Conservation (phyloP, 2,888 invertebrate species). For the Caenorhabditis sp. region DNA sequence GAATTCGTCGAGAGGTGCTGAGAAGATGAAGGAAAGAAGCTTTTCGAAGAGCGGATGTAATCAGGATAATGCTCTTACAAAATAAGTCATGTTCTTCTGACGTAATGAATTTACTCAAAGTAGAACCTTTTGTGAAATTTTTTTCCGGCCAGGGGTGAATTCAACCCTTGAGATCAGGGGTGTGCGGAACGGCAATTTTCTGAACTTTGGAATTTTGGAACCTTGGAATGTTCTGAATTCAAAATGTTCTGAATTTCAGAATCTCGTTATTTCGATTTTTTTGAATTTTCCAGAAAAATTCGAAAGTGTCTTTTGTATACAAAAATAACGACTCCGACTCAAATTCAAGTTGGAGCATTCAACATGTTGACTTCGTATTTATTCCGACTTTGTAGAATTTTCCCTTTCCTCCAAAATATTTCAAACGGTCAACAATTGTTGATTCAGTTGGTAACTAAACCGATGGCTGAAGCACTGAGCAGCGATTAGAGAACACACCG, state of each 20-base stretch:
- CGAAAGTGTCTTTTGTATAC: no score
- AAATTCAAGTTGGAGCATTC: no score
- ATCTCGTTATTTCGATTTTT: neutral
- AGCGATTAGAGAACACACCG: neutral
- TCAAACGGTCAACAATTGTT: slow-evolving; percentile 21
- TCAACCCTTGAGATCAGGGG: no score
- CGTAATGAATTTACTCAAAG: slow-evolving; percentile 18
- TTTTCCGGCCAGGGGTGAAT: no score
- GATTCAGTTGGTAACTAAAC: slow-evolving; percentile 28
- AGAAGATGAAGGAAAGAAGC: slow-evolving; percentile 13
- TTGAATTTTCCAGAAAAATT: no score
- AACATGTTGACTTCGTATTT: no score
- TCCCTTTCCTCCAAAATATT: neutral
- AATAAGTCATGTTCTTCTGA: slow-evolving; percentile 20
- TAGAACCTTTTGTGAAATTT: neutral
- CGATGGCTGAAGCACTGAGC: neutral
- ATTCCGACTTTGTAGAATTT: neutral
- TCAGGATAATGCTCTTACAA: slow-evolving; percentile 58
- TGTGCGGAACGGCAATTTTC: no score
- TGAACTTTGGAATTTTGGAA: no score
- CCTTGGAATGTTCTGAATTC: no score
- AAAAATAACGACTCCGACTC: no score
- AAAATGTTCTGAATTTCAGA: neutral
- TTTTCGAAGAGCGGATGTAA: slow-evolving; percentile 14
- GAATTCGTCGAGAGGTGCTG: neutral